These are phyloP conservation scores for Acleris sparsana DNA, from an alignment of 2,888 invertebrate species.

Conservation along the genomic window DNA sequence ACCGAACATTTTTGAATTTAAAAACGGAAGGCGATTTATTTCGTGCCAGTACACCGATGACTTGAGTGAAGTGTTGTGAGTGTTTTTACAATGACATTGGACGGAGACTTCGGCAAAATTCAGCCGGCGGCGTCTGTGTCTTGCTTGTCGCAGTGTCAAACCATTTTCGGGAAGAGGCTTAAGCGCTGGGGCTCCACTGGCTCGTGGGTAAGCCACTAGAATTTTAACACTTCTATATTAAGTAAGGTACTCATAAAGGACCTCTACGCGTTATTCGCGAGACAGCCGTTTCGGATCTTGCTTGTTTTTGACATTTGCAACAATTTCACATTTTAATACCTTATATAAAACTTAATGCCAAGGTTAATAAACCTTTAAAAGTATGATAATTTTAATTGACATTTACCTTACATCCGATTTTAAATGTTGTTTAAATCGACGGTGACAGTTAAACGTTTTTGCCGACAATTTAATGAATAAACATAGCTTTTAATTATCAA, in stretches of 20 bases:
- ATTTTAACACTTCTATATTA: not conserved
- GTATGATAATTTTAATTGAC: constrained; percentile 4
- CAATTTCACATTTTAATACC: not conserved
- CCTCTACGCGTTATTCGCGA: too few species aligned
- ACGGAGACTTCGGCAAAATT: constrained; percentile 76
- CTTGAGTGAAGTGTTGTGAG: constrained; percentile 29
- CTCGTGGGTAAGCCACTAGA: constrained; percentile 85
- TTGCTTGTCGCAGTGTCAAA: constrained; percentile 83
- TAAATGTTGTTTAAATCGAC: not conserved
- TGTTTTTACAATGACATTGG: constrained; percentile 74
- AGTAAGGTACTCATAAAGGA: too few species aligned
- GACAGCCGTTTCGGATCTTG: too few species aligned
- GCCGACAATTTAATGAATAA: constrained; percentile 2
- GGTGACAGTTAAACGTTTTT: constrained; percentile 1
- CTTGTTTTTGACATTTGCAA: too few species aligned
- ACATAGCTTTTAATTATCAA: constrained; percentile 9
- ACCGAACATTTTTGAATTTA: not conserved
- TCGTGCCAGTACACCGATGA: constrained; percentile 19
- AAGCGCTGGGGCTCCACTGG: constrained; percentile 90
- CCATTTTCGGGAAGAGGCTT: constrained; percentile 86
- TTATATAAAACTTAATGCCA: not conserved
- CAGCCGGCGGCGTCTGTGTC: constrained; percentile 80
- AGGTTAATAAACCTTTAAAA: not conserved
- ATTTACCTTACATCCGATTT: not conserved
- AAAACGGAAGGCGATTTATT: constrained; percentile 6